A percentile compares a stretch with the other conserved stretches of the same genome.
Conservation (phyloP, 2,888 invertebrate species). For the Abrostola tripartita region DNA sequence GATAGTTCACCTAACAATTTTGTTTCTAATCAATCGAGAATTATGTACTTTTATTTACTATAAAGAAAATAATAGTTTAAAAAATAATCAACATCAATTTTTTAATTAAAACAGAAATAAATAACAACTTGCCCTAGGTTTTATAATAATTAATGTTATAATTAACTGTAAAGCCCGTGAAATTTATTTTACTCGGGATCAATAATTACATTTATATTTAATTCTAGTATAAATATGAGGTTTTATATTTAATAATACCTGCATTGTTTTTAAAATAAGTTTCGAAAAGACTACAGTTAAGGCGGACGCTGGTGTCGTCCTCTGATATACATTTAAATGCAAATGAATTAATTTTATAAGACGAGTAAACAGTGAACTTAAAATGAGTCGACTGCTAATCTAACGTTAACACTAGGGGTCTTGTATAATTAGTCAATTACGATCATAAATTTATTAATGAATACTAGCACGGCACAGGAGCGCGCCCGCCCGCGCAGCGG, state of each 20-base stretch:
- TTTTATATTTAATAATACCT: slow-evolving; percentile 88
- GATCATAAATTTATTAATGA: slow-evolving; percentile 85
- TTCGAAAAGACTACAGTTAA: slow-evolving; percentile 82
- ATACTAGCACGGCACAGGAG: slow-evolving; percentile 63
- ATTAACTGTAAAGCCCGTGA: slow-evolving; percentile 88
- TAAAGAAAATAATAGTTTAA: slow-evolving; percentile 82
- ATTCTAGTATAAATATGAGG: slow-evolving; percentile 87
- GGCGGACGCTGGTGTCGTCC: slow-evolving; percentile 66
- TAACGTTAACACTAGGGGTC: slow-evolving; percentile 83
- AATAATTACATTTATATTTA: slow-evolving; percentile 87
- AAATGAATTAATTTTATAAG: slow-evolving; percentile 75
- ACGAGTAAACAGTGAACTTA: slow-evolving; percentile 81
- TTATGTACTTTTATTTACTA: slow-evolving; percentile 86
- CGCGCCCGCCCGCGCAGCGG: slow-evolving; percentile 57
- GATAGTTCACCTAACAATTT: slow-evolving; percentile 87
- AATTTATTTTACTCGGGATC: slow-evolving; percentile 83
- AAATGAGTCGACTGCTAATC: slow-evolving; percentile 78
- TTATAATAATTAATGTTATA: slow-evolving; percentile 87
- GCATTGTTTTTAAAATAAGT: slow-evolving; percentile 86
- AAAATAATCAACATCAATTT: slow-evolving; percentile 86
- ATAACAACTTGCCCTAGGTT: slow-evolving; percentile 89
- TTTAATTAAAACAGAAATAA: slow-evolving; percentile 88
- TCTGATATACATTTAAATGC: slow-evolving; percentile 82
- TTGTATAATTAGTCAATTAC: slow-evolving; percentile 89
- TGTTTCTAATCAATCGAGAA: slow-evolving; percentile 86